phyloP scores from a whole-genome alignment of 2,113 vertebrate species.

The Scartelaos histophorus region DNA sequence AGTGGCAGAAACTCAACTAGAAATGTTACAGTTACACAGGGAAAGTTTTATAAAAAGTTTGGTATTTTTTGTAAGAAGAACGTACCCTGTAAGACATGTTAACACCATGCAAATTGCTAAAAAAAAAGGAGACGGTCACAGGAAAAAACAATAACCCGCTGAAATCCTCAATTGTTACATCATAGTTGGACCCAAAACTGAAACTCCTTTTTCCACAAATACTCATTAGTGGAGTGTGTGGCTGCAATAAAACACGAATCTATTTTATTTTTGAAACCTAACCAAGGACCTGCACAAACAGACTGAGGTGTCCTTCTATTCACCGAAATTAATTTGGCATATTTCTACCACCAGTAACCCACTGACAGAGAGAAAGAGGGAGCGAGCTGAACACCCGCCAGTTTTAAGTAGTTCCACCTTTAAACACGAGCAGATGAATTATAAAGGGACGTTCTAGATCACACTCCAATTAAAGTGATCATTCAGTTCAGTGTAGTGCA shows the following conservation, averaged over 20 bases:
- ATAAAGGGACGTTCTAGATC: background rate
- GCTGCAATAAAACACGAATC: background rate
- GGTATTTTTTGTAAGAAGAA: too few species aligned
- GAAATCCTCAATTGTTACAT: background rate
- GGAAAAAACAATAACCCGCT: background rate
- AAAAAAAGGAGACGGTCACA: too few species aligned
- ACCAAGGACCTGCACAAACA: background rate
- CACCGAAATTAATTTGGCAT: background rate
- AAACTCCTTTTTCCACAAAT: background rate
- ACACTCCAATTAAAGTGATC: background rate
- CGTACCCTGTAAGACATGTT: too few species aligned
- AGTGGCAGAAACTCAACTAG: too few species aligned
- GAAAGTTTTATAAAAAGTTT: too few species aligned
- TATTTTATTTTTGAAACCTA: background rate
- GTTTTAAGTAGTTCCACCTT: constrained; percentile 2
- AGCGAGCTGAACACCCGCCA: background rate
- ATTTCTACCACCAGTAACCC: background rate
- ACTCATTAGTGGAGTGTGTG: background rate
- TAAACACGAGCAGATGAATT: background rate
- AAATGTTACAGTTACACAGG: too few species aligned
- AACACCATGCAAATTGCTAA: too few species aligned
- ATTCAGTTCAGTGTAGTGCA: background rate
- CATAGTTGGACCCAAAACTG: background rate
- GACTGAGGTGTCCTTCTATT: background rate
- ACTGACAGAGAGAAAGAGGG: background rate